Conservation (phyloP, 2,888 invertebrate genomes). For the Rotaria macrura region DNA sequence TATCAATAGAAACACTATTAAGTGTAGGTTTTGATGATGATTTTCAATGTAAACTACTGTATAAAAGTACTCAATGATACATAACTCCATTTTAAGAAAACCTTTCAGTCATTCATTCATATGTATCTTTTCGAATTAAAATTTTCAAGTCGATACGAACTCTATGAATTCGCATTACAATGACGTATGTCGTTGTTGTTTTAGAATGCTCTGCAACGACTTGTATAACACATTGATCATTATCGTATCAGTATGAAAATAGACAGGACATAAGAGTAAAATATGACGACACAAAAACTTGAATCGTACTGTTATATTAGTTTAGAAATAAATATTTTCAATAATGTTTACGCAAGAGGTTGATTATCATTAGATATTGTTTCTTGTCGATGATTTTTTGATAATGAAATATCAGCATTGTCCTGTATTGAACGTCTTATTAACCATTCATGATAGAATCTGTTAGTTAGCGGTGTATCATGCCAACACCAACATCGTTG, state of each 20-base stretch:
- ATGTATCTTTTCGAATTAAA: no score
- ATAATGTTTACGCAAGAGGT: not conserved
- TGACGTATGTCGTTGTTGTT: no score
- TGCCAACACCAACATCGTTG: slow-evolving; percentile 9
- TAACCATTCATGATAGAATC: not conserved
- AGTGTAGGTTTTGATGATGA: no score
- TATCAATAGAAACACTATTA: no score
- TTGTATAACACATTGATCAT: not conserved
- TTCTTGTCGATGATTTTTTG: not conserved
- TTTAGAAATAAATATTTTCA: not conserved
- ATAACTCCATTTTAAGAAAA: no score
- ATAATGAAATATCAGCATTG: not conserved
- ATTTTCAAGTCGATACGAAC: no score
- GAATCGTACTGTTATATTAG: not conserved
- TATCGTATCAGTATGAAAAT: not conserved
- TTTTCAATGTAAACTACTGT: no score
- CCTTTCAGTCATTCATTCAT: no score
- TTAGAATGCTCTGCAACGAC: not conserved
- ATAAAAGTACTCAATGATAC: no score
- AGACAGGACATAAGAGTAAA: not conserved
- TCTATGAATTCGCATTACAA: no score
- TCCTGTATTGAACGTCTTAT: not conserved
- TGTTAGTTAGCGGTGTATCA: not conserved
- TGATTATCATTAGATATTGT: not conserved
- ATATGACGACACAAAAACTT: not conserved